phyloP scores from a whole-genome alignment of 2,113 vertebrate species.

The Oceanodroma tethys region DNA sequence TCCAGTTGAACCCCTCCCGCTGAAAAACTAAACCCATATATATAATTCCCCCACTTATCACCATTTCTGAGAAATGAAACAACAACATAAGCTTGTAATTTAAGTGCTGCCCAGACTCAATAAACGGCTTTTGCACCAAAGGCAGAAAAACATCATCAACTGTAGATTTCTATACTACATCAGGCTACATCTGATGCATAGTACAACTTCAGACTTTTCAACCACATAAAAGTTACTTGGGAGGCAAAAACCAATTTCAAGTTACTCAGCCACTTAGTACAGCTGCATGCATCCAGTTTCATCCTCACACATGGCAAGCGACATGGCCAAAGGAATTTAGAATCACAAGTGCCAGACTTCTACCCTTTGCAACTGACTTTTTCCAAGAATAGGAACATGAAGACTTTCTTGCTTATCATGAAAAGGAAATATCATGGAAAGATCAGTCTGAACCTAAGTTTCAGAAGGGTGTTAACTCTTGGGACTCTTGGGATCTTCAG shows the following conservation, averaged over 20 bases:
- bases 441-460: background rate
- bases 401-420: background rate
- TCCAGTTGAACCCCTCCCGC: background rate
- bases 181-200: background rate
- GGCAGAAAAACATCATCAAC: background rate
- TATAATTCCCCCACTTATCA: background rate
- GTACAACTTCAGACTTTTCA: background rate
- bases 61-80: background rate
- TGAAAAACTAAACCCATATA: background rate
- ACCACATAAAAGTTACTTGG: background rate
- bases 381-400: background rate
- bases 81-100: background rate
- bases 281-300: background rate
- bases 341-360: background rate
- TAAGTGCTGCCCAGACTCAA: background rate
- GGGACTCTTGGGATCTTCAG: background rate
- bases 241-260: background rate
- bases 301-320: background rate
- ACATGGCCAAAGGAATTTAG: background rate
- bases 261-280: background rate
- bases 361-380: background rate
- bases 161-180: background rate
- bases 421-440: background rate
- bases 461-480: no score
- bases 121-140: background rate